Evolutionary conservation across 2,113 vertebrate genomes (phyloP).

Genomic region (Notiomystis cincta): DNA sequence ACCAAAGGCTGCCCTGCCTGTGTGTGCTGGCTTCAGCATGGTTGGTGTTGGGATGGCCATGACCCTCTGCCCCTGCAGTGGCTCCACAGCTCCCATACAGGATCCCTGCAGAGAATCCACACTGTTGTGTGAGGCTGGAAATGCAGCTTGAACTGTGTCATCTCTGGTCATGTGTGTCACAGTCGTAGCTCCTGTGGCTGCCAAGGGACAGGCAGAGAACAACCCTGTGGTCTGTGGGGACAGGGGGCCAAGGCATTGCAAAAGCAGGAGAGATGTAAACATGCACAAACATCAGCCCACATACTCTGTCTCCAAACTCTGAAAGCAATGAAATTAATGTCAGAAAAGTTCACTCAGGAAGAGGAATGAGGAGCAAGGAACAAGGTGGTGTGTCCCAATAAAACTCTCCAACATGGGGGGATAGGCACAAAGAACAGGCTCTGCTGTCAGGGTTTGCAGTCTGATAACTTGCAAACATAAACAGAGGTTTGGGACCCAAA

Average conservation of each 20-base stretch:
- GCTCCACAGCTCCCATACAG: background rate
- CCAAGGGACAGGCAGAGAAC: background rate
- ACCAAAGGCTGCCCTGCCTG: background rate
- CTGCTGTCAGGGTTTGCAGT: background rate
- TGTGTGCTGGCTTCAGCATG: background rate
- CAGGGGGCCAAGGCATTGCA: background rate
- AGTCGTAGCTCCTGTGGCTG: accelerated
- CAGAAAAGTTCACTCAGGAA: background rate
- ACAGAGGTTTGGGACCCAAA: background rate
- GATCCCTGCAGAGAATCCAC: background rate
- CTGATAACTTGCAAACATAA: background rate
- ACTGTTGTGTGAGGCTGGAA: background rate
- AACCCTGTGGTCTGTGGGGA: background rate
- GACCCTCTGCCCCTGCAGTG: background rate
- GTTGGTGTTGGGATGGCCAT: accelerated
- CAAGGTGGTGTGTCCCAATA: background rate
- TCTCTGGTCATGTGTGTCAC: background rate
- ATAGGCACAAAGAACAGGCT: background rate
- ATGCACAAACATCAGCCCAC: background rate
- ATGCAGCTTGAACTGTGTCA: background rate
- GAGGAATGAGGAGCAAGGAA: background rate
- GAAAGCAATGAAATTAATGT: background rate
- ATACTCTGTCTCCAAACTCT: background rate
- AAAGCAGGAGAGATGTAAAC: background rate
- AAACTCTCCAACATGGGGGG: background rate